Evolutionary conservation across 2,113 vertebrate genomes (phyloP).

Genomic region (Crotalus helleri): DNA sequence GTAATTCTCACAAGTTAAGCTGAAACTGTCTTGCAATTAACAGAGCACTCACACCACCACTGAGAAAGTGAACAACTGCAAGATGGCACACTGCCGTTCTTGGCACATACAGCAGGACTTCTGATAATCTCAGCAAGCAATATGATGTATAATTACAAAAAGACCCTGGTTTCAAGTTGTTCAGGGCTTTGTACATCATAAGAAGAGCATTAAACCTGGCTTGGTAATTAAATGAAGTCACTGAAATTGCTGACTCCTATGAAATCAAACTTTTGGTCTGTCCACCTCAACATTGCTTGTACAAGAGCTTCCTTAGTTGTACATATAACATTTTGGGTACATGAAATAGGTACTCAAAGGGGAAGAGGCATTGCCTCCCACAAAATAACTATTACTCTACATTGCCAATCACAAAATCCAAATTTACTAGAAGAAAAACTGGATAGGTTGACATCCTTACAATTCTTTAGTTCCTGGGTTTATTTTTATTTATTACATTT

Average conservation of each 20-base stretch:
- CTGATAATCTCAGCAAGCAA: not conserved
- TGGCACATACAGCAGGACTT: not conserved
- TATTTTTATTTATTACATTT: not conserved
- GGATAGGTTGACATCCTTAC: not conserved
- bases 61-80: not conserved
- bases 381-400: not conserved
- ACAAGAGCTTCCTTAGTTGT: not conserved
- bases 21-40: not conserved
- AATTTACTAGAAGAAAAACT: not conserved
- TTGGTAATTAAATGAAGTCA: not conserved
- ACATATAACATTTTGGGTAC: not conserved
- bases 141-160: not conserved
- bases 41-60: not conserved
- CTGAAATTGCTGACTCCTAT: not conserved
- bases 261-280: not conserved
- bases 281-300: not conserved
- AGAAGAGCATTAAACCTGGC: not conserved
- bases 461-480: not conserved
- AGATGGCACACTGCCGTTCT: not conserved
- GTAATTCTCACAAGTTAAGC: not conserved
- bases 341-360: not conserved
- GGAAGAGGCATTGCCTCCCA: not conserved
- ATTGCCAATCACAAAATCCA: not conserved
- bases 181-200: not conserved
- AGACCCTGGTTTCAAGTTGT: not conserved